Conservation (phyloP, 2,113 vertebrate species). For the Fukomys damarensis region DNA sequence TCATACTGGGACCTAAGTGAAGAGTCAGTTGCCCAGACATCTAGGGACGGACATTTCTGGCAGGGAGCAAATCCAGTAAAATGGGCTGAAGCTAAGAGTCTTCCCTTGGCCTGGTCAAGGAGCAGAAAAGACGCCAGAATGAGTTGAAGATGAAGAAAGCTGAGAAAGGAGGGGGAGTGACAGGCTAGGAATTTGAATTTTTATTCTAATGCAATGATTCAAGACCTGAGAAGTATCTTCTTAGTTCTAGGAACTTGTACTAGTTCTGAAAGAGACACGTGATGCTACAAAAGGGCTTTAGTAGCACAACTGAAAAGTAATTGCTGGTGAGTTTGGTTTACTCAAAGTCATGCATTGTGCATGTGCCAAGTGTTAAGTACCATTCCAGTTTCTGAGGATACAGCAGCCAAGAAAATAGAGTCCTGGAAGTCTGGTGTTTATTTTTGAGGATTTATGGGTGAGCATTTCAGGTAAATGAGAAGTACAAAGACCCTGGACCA, state of each 20-base stretch:
- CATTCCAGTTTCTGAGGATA: not conserved
- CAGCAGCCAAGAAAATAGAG: not conserved
- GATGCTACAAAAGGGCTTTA: not conserved
- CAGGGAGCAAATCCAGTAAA: not conserved
- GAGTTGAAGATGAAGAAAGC: not conserved
- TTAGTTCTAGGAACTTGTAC: not conserved
- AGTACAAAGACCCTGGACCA: not conserved
- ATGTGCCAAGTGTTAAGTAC: not conserved
- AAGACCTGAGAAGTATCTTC: not conserved
- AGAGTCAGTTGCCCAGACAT: not conserved
- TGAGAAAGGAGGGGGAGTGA: not conserved
- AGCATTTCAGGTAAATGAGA: not conserved
- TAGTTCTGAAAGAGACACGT: not conserved
- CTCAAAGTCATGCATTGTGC: not conserved
- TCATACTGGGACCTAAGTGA: not conserved
- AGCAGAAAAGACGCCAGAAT: not conserved
- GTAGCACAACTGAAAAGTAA: not conserved
- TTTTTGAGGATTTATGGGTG: not conserved
- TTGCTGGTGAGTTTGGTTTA: not conserved
- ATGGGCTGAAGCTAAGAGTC: not conserved
- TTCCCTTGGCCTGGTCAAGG: not conserved
- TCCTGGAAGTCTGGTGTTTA: not conserved
- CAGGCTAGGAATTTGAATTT: not conserved
- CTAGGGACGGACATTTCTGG: not conserved
- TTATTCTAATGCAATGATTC: not conserved